Evolutionary conservation across 2,888 invertebrate species (phyloP).

Genomic region (Fragum fragum): DNA sequence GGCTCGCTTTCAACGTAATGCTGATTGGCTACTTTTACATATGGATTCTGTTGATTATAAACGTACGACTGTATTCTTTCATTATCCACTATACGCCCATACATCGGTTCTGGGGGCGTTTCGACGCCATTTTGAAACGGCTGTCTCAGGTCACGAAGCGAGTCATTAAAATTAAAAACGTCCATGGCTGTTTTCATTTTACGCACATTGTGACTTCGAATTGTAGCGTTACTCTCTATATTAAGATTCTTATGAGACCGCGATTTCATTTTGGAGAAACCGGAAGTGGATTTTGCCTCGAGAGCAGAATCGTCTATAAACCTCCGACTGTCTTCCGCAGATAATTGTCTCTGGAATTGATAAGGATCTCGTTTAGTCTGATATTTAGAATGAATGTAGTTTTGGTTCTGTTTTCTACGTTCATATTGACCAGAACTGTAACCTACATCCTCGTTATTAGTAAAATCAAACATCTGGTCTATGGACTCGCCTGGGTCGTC

Average conservation of each 20-base stretch:
- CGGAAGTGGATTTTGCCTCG: conserved; percentile 51
- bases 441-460: conserved; percentile 19
- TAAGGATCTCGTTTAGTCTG: conserved; percentile 10
- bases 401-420: conserved; percentile 27
- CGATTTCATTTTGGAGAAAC: conserved; percentile 67
- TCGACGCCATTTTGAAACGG: conserved; percentile 44
- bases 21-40: conserved; percentile 39
- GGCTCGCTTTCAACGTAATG: conserved; percentile 78
- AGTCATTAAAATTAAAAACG: conserved; percentile 77
- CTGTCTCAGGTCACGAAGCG: conserved; percentile 64
- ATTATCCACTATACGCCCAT: conserved; percentile 60
- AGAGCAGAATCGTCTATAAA: conserved; percentile 66
- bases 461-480: conserved; percentile 72
- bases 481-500: conserved; percentile 65
- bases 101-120: conserved; percentile 44
- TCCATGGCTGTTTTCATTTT: conserved; percentile 76
- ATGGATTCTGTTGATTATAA: conserved; percentile 45
- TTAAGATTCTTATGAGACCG: conserved; percentile 73
- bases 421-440: conserved; percentile 40
- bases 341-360: conserved; percentile 24
- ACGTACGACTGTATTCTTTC: conserved; percentile 66
- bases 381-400: conserved; percentile 12
- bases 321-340: conserved; percentile 37
- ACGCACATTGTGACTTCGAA: conserved; percentile 80
- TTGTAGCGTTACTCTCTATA: conserved; percentile 80